phyloP scores from a whole-genome alignment of 2,888 invertebrate species.

The Eutolmus rufibarbis region DNA sequence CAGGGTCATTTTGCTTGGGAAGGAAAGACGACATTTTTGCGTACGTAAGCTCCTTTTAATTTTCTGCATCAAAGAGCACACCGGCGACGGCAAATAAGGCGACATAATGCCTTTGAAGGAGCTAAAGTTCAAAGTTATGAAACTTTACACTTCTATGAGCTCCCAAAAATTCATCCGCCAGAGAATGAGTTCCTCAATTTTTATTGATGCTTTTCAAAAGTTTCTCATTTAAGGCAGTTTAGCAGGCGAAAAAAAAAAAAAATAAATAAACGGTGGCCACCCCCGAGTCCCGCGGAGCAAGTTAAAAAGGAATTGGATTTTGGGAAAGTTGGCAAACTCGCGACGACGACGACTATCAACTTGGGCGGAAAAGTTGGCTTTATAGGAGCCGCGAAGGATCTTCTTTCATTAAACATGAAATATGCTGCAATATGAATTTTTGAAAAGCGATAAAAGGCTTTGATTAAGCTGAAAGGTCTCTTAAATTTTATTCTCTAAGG shows the following conservation, averaged over 20 bases:
- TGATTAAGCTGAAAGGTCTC: background rate
- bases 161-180: constrained; percentile 29
- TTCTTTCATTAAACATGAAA: background rate
- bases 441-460: background rate
- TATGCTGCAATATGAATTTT: background rate
- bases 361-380: background rate
- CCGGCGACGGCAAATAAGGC: constrained; percentile 45
- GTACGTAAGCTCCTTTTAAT: constrained; percentile 47
- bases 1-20: constrained; percentile 17
- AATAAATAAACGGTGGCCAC: background rate
- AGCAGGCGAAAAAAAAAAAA: background rate
- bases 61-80: constrained; percentile 47
- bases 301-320: background rate
- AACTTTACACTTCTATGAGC: constrained; percentile 46
- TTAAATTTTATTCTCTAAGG: background rate
- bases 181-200: constrained; percentile 34
- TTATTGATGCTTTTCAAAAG: constrained; percentile 30
- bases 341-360: background rate
- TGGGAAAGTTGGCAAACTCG: background rate
- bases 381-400: background rate
- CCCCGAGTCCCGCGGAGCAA: background rate
- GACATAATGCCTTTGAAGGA: constrained; percentile 43
- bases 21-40: constrained; percentile 22
- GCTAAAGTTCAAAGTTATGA: constrained; percentile 47
- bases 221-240: constrained; percentile 25